phyloP scores from a whole-genome alignment of 2,888 invertebrate genomes.

The Sphaerophoria rueppellii region DNA sequence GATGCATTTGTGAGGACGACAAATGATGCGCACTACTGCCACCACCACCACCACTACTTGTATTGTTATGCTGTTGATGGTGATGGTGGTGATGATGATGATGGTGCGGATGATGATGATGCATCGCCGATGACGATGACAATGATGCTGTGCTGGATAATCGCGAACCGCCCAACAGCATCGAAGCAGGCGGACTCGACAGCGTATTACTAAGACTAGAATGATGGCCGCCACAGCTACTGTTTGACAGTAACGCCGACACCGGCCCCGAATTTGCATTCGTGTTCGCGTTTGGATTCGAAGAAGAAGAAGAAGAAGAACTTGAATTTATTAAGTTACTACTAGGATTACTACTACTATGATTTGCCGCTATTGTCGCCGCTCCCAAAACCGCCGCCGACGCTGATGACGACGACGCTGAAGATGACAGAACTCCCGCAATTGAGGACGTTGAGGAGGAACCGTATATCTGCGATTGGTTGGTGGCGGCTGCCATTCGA shows the following conservation, averaged over 20 bases:
- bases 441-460: conserved; percentile 74
- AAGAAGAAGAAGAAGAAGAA: conserved; percentile 75
- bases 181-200: conserved; percentile 75
- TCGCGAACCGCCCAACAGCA: conserved; percentile 69
- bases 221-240: conserved; percentile 78
- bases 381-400: conserved; percentile 44
- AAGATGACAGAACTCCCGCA: conserved; percentile 70
- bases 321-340: conserved; percentile 75
- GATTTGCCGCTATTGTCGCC: conserved; percentile 56
- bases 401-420: conserved; percentile 44
- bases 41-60: conserved; percentile 82
- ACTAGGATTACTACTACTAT: conserved; percentile 71
- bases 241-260: conserved; percentile 76
- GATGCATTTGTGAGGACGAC: conserved; percentile 79
- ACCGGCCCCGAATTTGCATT: conserved; percentile 74
- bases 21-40: conserved; percentile 82
- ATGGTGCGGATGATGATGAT: conserved; percentile 75
- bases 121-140: conserved; percentile 73
- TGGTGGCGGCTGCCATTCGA: conserved; percentile 75
- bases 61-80: conserved; percentile 75
- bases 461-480: conserved; percentile 63
- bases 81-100: conserved; percentile 77
- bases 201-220: conserved; percentile 81
- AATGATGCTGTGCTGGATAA: conserved; percentile 47
- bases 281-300: not conserved